Conservation (phyloP, 2,797 vertebrate species). For the Morelia viridis region DNA sequence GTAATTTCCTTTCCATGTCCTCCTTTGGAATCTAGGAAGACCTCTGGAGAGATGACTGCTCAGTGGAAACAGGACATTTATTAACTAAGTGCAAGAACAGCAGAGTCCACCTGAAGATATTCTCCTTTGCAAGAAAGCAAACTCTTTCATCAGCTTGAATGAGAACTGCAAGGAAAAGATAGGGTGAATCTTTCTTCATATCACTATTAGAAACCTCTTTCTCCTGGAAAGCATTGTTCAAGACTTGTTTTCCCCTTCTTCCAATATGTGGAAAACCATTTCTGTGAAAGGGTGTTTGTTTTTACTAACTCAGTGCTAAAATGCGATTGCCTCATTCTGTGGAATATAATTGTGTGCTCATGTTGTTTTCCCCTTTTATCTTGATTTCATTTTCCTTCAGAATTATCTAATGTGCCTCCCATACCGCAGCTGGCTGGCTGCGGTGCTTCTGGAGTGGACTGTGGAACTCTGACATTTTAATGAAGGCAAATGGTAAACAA, state of each 20-base stretch:
- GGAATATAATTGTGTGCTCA: background rate
- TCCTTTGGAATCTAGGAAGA: too few species aligned
- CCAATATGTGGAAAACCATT: slow-evolving; percentile 55
- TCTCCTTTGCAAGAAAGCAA: background rate
- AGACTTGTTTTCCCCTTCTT: slow-evolving; percentile 42
- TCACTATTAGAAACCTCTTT: background rate
- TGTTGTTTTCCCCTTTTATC: background rate
- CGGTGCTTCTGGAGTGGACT: background rate
- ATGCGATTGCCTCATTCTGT: slow-evolving; percentile 36
- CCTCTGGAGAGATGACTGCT: background rate
- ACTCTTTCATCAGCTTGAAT: background rate
- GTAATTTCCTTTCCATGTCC: background rate
- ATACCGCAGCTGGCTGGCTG: background rate
- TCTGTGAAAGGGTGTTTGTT: slow-evolving; percentile 38
- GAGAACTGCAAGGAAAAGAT: background rate
- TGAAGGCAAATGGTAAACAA: background rate
- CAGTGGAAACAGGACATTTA: background rate
- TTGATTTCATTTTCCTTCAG: slow-evolving; percentile 36
- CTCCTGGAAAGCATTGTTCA: background rate
- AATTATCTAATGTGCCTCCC: rapidly evolving
- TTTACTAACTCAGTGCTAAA: background rate
- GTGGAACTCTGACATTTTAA: slow-evolving; percentile 16
- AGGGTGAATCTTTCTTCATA: background rate
- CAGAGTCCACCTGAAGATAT: background rate
- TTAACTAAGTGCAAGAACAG: background rate